phyloP scores from a whole-genome alignment of 1,140 invertebrate species.

The Manduca sexta region DNA sequence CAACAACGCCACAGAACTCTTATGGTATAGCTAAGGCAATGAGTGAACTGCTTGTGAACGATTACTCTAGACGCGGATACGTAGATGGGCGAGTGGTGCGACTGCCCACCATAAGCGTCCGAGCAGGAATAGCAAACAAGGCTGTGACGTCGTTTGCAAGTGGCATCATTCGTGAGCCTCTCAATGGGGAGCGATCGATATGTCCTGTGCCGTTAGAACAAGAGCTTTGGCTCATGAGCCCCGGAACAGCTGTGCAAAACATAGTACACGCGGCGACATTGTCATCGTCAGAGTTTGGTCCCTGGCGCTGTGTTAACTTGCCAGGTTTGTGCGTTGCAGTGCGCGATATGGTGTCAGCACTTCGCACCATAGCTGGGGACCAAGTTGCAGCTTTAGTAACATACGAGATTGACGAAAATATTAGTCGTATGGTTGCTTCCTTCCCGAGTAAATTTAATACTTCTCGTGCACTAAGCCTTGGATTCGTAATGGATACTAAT shows the following conservation, averaged over 20 bases:
- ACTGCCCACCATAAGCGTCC: conserved; percentile 49
- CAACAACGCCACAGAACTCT: conserved; percentile 41
- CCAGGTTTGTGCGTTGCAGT: conserved; percentile 42
- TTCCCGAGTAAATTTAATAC: conserved; percentile 41
- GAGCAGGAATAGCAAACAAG: conserved; percentile 38
- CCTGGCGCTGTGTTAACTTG: conserved; percentile 39
- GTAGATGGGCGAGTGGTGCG: conserved; percentile 40
- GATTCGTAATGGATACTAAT: conserved; percentile 39
- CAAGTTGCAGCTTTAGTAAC: conserved; percentile 26
- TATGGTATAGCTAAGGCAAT: conserved; percentile 54
- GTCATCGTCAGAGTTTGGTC: conserved; percentile 14
- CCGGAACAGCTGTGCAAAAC: conserved; percentile 32
- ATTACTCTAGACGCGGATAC: conserved; percentile 45
- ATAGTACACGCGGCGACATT: conserved; percentile 37
- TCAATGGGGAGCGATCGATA: conserved; percentile 31
- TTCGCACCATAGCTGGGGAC: conserved; percentile 33
- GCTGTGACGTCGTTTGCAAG: conserved; percentile 56
- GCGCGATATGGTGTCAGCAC: conserved; percentile 32
- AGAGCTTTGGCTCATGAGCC: conserved; percentile 46
- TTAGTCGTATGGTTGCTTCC: conserved; percentile 32
- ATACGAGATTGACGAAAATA: conserved; percentile 28
- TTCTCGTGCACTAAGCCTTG: conserved; percentile 32
- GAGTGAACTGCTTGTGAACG: conserved; percentile 51
- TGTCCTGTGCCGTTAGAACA: conserved; percentile 35
- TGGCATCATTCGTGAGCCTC: conserved; percentile 54